Conservation (phyloP, 2,113 vertebrate species). For the Sterna hirundo region DNA sequence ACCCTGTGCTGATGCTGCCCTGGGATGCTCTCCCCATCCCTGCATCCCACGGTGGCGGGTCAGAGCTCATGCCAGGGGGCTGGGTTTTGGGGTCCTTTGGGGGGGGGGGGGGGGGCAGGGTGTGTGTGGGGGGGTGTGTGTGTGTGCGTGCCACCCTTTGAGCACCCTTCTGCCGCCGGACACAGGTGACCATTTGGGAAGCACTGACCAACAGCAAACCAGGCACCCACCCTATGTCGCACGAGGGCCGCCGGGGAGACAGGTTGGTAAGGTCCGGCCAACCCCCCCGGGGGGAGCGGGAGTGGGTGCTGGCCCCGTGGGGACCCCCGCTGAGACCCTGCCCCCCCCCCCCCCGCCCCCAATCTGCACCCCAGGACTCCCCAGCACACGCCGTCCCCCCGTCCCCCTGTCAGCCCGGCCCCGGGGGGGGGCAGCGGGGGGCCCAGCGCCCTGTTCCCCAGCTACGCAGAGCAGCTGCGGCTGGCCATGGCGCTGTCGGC, state of each 20-base stretch:
- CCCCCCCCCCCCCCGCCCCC: not conserved
- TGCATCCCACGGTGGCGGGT: rapidly evolving
- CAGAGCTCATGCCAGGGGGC: not conserved
- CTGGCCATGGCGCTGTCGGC: constrained; percentile 94
- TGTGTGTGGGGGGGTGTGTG: too few relatives aligned
- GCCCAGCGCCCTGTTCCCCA: constrained; percentile 77
- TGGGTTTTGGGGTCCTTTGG: not conserved
- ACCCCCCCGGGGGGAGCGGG: not conserved
- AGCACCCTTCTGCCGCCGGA: not conserved
- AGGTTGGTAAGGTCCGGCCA: constrained; percentile 77
- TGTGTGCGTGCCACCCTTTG: not conserved
- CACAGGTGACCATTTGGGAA: constrained; percentile 97
- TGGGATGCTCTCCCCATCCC: not conserved
- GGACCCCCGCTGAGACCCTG: not conserved
- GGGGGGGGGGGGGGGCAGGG: too few relatives aligned
- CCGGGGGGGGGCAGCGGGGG: constrained; percentile 69
- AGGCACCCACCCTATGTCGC: constrained; percentile 85
- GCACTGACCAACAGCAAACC: constrained; percentile 97
- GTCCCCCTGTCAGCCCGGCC: constrained; percentile 44
- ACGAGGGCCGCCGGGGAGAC: constrained; percentile 85
- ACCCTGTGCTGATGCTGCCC: rapidly evolving
- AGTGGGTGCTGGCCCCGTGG: rapidly evolving
- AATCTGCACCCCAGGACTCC: constrained; percentile 82
- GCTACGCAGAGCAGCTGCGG: constrained; percentile 90
- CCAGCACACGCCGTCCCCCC: constrained; percentile 77